Conservation (phyloP, 2,797 vertebrate species). For the Fringilla coelebs region DNA sequence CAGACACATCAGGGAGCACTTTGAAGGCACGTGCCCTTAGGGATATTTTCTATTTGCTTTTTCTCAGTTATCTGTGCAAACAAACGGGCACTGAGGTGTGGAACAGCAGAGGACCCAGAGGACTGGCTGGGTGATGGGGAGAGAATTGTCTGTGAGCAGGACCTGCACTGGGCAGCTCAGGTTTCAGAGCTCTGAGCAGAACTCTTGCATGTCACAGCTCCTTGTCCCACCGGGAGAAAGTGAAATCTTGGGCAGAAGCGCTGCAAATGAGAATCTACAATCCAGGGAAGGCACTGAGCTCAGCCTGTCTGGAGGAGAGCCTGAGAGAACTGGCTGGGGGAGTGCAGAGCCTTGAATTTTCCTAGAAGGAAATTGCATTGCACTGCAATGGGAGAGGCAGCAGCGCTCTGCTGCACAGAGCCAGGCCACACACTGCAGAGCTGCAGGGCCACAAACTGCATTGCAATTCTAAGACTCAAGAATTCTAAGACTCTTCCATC, state of each 20-base stretch:
- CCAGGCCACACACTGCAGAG: background rate
- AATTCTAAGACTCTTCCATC: background rate
- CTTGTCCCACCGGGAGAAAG: background rate
- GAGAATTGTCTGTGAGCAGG: background rate
- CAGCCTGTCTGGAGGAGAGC: background rate
- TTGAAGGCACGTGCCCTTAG: background rate
- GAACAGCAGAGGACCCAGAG: background rate
- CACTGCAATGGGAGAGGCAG: constrained; percentile 17
- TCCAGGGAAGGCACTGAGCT: background rate
- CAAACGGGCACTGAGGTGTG: background rate
- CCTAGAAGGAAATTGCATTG: constrained; percentile 12
- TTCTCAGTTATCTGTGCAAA: background rate
- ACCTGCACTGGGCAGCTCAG: background rate
- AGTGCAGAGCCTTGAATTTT: background rate
- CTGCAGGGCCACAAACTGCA: background rate
- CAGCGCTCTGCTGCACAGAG: background rate
- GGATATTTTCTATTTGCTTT: background rate
- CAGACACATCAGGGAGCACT: background rate
- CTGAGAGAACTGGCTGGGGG: background rate
- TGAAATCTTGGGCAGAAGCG: background rate
- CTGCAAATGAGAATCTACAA: background rate
- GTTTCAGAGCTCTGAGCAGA: background rate
- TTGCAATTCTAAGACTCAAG: background rate
- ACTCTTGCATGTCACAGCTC: background rate
- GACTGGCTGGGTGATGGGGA: background rate